phyloP scores from a whole-genome alignment of 2,113 vertebrate genomes.

The Pteronura brasiliensis region DNA sequence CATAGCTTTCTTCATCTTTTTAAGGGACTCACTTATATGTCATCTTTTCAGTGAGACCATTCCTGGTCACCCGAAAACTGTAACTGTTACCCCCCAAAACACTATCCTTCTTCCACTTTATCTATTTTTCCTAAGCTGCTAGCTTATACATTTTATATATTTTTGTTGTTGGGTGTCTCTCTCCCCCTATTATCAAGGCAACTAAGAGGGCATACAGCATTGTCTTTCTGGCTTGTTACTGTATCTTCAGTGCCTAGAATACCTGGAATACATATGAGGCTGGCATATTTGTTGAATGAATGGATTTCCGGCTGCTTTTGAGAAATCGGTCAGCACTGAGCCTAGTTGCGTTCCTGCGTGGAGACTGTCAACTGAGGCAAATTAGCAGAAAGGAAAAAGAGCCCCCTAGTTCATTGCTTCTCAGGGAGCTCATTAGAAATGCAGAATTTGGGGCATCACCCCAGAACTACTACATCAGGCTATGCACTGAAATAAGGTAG shows the following conservation, averaged over 20 bases:
- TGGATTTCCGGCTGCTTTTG: background rate
- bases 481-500: background rate
- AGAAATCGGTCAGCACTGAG: background rate
- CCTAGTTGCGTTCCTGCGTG: background rate
- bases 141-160: background rate
- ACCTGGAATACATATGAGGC: background rate
- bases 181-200: background rate
- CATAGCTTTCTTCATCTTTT: background rate
- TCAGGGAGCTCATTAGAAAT: background rate
- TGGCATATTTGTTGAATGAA: background rate
- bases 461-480: background rate
- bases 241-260: background rate
- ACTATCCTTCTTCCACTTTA: background rate
- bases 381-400: background rate
- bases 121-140: background rate
- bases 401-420: background rate
- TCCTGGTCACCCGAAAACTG: background rate
- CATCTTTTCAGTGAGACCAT: background rate
- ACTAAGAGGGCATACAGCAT: background rate
- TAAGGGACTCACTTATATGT: background rate
- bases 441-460: background rate
- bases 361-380: too few species aligned
- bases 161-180: background rate
- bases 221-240: background rate
- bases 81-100: fast-evolving